Base-by-base conservation (phyloP, 2,888 invertebrate species). In the Rotaria macrura region DNA sequence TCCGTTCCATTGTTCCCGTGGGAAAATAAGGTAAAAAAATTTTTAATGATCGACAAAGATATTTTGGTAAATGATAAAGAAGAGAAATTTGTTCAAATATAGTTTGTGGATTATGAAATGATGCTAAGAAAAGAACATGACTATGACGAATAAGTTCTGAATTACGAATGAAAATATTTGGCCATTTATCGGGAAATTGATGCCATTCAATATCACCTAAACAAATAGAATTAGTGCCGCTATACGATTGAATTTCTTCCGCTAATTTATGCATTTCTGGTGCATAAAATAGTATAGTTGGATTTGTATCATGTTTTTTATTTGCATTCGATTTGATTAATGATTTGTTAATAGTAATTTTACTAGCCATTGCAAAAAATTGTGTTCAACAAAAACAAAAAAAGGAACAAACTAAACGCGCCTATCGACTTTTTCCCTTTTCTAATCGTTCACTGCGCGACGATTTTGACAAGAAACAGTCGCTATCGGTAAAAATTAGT, bases 21-120 rank as follows among this genome's bases (percentile, higher is more conserved):
- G 91, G 91, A 87, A 91, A 91, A 87, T 91, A 91, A 0, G 91
- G 91, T 87, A 91, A 87, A n/a, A 91, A 89, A 79, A 91, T 88
- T 84, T 90, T 90, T 84, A 91, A 89, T 1, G 91, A 91, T 79
- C 89, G 88, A 10, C 90, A 91, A 86, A 91, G 87, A 87, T 91
- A 91, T 85, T 90, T 90, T 87, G 23, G 88, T 79, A 83, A 84
- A 65, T 65, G 54, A 72, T 85, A 79, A 52, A 54, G 84, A 23
- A 86, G 17, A 14, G 90, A 90, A 34, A 91, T 88, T 87, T 91
- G 91, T 86, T 91, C 91, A 89, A 91, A 91, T 55, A 91, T 89
- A 7, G 91, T 89, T 72, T 89, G 89, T 25, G 91, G 90, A 25
- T 89, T 88, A 88, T 91, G 91, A 86, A 91, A 91, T 87, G 91